Base-by-base conservation (phyloP, 2,113 vertebrate genomes). In the Clarias gariepinus region DNA sequence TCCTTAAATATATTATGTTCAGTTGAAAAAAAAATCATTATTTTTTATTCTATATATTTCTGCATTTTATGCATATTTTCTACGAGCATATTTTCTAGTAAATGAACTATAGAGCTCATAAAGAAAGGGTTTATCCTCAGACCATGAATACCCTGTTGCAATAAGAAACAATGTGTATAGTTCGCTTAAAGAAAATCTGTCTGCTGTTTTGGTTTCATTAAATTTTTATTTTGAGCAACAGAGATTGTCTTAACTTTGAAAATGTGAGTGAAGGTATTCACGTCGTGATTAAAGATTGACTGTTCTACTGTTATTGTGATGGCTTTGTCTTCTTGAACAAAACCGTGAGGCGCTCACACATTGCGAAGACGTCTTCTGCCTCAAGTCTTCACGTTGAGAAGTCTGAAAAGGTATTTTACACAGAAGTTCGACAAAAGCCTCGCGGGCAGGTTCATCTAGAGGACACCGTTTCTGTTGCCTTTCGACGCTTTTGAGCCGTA, bases 361-460 rank as follows among this genome's bases (percentile, higher is more conserved):
- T 96, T 95, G 93, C 94, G 93, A 96, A 96, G 95, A 96, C 85
- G 92, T 96, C 94, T 96, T 96, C 95, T 95, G 93, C 93, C 92
- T 97, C 94, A 96, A 90, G 96, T 96, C 95, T 96, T 96, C 95
- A 95, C 94, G 95, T 96, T 93, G 96, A 96, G 96, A 96, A 92
- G 95, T 63, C 92, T 97, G 96, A 98, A 97, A 98, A 98, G 97
- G 96, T 98, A 97, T 98, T 99, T 96, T 96, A 95, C 95, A 96
- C 95, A 96, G 96, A 97, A 98, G 96, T 97, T 97, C 95, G 96
- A 97, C 96, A 96, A 97, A 90, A 96, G 97, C 96, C 96, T 95
- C 94, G 95, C 96, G 93, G 96, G 94, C 96, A 98, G 97, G 98
- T 99, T 99, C 98, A 99, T 93, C 95, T 95, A 97, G 96, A 97